Evolutionary conservation across 2,113 vertebrate genomes (phyloP).

Genomic region (Cololabis saira): DNA sequence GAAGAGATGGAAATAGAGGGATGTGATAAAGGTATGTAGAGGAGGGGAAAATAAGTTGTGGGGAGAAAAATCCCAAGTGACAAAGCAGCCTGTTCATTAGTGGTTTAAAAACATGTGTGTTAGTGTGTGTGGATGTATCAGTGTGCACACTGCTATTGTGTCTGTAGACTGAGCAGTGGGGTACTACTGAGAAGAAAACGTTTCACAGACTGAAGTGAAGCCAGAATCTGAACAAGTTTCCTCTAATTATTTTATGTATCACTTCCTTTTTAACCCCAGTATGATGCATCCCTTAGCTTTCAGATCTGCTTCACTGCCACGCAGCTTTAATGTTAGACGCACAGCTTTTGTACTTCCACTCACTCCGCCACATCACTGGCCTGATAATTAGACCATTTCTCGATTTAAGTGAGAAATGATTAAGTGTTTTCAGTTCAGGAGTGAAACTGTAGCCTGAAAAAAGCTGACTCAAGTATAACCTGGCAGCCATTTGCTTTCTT

Average conservation of each 20-base stretch:
- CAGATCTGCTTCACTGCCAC: slow-evolving; percentile 25
- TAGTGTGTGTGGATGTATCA: background rate
- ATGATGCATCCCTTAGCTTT: slow-evolving; percentile 45
- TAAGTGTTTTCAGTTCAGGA: slow-evolving; percentile 13
- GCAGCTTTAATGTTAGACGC: slow-evolving; percentile 31
- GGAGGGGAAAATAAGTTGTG: slow-evolving; percentile 35
- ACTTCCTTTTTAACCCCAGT: slow-evolving; percentile 33
- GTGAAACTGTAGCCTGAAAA: slow-evolving; percentile 8
- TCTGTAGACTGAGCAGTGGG: slow-evolving; percentile 30
- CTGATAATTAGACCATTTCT: slow-evolving; percentile 41
- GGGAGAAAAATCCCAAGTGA: slow-evolving; percentile 61
- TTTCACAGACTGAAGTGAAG: slow-evolving; percentile 54
- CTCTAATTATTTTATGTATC: slow-evolving; percentile 45
- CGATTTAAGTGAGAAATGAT: background rate
- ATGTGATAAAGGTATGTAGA: slow-evolving; percentile 34
- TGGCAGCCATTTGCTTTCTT: slow-evolving; percentile 48
- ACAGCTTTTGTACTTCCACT: slow-evolving; percentile 28
- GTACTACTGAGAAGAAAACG: slow-evolving; percentile 68
- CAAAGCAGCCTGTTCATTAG: slow-evolving; percentile 68
- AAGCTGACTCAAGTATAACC: slow-evolving; percentile 14
- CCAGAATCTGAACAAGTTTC: slow-evolving; percentile 36
- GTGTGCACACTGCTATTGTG: slow-evolving; percentile 18
- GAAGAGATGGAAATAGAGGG: slow-evolving; percentile 14
- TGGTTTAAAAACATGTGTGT: slow-evolving; percentile 27
- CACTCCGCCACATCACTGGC: slow-evolving; percentile 6